A percentile compares a stretch with the other conserved stretches of the same genome.
Evolutionary conservation across 2,113 vertebrate genomes (phyloP).

Genomic region (Neoarius graeffei): DNA sequence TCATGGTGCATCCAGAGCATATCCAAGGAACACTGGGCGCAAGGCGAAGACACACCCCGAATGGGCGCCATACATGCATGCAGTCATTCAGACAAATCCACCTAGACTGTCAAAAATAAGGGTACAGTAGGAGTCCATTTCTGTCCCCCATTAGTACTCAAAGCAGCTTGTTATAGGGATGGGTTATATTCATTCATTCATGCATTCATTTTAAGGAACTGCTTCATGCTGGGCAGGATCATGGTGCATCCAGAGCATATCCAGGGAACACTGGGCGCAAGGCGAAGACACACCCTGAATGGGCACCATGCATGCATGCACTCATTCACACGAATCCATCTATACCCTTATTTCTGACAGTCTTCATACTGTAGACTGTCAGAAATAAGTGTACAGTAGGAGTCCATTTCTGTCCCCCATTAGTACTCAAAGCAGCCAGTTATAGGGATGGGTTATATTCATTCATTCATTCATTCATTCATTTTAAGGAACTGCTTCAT

Average conservation of each 20-base stretch:
- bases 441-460: background rate
- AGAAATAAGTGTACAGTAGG: too few relatives aligned
- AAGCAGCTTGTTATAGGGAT: background rate
- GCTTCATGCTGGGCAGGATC: too few relatives aligned
- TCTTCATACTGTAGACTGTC: too few relatives aligned
- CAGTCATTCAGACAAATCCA: too few relatives aligned
- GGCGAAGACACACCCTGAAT: background rate
- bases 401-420: background rate
- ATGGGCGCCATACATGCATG: too few relatives aligned
- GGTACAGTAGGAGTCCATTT: background rate
- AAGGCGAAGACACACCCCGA: background rate
- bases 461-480: background rate
- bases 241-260: background rate
- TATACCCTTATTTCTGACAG: too few relatives aligned
- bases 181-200: background rate
- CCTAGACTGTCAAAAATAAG: too few relatives aligned
- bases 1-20: background rate
- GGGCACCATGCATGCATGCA: too few relatives aligned
- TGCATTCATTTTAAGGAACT: background rate
- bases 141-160: too few relatives aligned
- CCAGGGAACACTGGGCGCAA: background rate
- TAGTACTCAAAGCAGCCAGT: too few relatives aligned
- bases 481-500: background rate
- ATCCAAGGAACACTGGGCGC: background rate
- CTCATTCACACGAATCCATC: too few relatives aligned